A percentile compares a stretch with the other conserved stretches of the same genome.
Conservation (phyloP, 2,888 invertebrate genomes). For the Lepeophtheirus nordmannii region DNA sequence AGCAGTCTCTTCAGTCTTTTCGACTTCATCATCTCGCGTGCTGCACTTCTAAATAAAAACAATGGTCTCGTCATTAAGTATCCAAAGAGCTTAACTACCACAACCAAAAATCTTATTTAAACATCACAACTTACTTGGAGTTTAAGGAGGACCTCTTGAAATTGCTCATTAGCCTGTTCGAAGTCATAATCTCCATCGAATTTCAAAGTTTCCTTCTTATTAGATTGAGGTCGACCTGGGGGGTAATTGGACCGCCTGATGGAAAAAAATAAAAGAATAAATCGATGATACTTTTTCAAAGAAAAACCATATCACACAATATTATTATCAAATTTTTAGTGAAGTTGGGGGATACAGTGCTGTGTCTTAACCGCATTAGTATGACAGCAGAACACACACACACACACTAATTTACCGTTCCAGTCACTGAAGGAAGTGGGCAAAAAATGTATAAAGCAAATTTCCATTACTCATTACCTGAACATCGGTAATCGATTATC, state of each 20-base stretch:
- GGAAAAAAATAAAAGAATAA: neutral
- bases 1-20: slow-evolving; percentile 31
- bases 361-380: too few relatives aligned
- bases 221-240: slow-evolving; percentile 29
- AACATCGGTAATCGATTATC: too few relatives aligned
- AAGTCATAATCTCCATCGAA: slow-evolving; percentile 97
- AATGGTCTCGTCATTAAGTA: neutral
- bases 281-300: too few relatives aligned
- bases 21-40: slow-evolving; percentile 31
- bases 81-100: too few relatives aligned
- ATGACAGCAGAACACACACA: too few relatives aligned
- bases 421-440: too few relatives aligned
- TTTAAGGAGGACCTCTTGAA: slow-evolving; percentile 56
- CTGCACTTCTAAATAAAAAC: neutral
- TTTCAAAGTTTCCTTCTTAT: slow-evolving; percentile 50
- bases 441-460: too few relatives aligned
- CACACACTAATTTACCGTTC: too few relatives aligned
- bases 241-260: slow-evolving; percentile 8
- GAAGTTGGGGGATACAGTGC: too few relatives aligned
- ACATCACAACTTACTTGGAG: slow-evolving; percentile 14
- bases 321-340: too few relatives aligned
- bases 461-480: too few relatives aligned
- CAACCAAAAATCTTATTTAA: neutral
- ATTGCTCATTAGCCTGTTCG: slow-evolving; percentile 92
- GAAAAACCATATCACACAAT: too few relatives aligned